Evolutionary conservation across 2,797 vertebrate genomes (phyloP).

Genomic region (Decapterus maruadsi): DNA sequence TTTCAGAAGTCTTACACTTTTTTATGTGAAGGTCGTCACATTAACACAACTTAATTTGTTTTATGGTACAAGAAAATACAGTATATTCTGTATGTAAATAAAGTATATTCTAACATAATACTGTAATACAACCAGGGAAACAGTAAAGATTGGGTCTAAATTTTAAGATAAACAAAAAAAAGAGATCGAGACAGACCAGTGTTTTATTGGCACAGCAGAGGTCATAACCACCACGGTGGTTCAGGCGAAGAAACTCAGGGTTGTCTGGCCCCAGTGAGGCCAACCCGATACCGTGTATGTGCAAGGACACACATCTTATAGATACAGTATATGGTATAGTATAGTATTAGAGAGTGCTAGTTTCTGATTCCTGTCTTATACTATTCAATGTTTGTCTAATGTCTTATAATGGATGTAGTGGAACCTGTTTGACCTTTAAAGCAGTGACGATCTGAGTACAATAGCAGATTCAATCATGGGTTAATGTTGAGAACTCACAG

Average conservation of each 20-base stretch:
- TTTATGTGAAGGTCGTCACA: background rate
- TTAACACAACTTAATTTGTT: background rate
- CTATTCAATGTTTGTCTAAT: background rate
- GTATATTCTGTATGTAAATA: background rate
- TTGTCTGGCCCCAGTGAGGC: background rate
- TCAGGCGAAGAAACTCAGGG: too few relatives aligned
- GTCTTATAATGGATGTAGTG: background rate
- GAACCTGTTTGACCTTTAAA: background rate
- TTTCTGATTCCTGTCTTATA: background rate
- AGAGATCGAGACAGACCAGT: too few relatives aligned
- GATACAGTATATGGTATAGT: too few relatives aligned
- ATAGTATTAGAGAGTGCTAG: background rate
- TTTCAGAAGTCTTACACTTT: background rate
- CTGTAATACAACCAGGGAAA: too few relatives aligned
- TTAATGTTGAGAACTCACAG: background rate
- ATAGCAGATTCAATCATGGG: background rate
- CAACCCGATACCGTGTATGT: background rate
- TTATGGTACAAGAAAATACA: background rate
- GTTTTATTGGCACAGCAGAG: too few relatives aligned
- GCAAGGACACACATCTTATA: background rate
- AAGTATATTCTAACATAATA: too few relatives aligned
- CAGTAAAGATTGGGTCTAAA: too few relatives aligned
- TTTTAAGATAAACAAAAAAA: too few relatives aligned
- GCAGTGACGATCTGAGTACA: background rate
- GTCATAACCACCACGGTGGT: too few relatives aligned